Evolutionary conservation across 2,797 vertebrate genomes (phyloP), one percentile per base, ranked within the genome.

Genomic region (Sciaenops ocellatus): DNA sequence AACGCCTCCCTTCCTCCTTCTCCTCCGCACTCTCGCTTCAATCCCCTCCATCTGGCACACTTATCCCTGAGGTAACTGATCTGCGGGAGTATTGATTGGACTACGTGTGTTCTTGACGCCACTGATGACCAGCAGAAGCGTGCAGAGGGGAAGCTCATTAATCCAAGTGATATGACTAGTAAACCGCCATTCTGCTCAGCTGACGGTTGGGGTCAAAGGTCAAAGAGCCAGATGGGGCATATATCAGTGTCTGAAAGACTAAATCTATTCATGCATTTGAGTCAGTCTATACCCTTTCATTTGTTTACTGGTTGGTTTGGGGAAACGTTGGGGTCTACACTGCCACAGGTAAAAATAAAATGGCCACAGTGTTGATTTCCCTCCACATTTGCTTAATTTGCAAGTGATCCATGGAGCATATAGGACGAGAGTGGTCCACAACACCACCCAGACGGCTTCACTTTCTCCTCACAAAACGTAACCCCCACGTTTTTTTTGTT

Each of bases 141-240:
- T 62, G 72, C 57, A 71, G 55, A 80, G 73, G 64, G 74, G 52
- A 11, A 64, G 69, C 69, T 91, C 83, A 91, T 92, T 91, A 90
- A 89, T 83, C 81, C 59, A 12, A 81, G 71, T 20, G 48, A 78
- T 78, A 46, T 68, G 46, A 71, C 73, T 57, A 50, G 79, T 81
- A 82, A 88, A 88, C 60, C 18, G n/a, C 74, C 57, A 46, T 75
- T 80, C 71, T 80, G 82, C 75, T 82, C 59, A 48, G 62, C 80
- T 73, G 85, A 77, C 59, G 42, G 79, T 47, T 60, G 42, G 51
- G 87, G 85, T 92, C 84, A 90, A 81, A 92, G 88, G 86, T 91
- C 90, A 89, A 78, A 63, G 48, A 81, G 76, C 85, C 91, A 93
- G 90, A 91, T 92, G 90, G 91, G 85, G 69, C 55, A 79, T 75